Evolutionary conservation across 2,797 vertebrate species (phyloP), one percentile per base, ranked within the genome.

Genomic region (Chelidonichthys spinosus): DNA sequence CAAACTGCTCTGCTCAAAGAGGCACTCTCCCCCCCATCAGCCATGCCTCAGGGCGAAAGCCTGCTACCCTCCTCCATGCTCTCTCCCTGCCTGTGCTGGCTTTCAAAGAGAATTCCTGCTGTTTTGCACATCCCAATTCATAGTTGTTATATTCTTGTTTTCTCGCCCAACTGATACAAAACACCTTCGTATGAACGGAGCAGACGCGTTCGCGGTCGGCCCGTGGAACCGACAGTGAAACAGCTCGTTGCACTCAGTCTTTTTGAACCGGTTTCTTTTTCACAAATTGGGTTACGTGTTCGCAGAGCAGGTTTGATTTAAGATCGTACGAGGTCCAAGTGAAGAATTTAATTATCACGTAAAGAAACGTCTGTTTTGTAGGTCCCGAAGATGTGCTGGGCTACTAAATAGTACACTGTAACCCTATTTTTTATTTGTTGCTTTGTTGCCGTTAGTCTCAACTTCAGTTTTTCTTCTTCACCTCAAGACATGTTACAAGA

Each of bases 401-500:
- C 79, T 85, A 83, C 87, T 85, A 70, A 79, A 80, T 70, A 89
- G 81, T 72, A 77, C 82, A 72, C 77, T 76, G 71, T 74, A 89
- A 86, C 76, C 85, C 76, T 88, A 80, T 92, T 92, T 92, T 92
- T 87, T 93, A 91, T 93, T 94, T 94, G 89, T 92, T 88, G 88
- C 92, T 92, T 94, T 94, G 92, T 93, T 92, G 90, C 92, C 85
- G 54, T 82, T 85, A 84, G 78, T 91, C 85, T 92, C 74, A 92
- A 89, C 90, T 90, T 91, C 25, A 84, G 60, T 78, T 80, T 80
- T 76, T 65, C 74, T 86, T 84, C 72, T 84, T 89, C 81, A 94
- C 94, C 93, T 89, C 80, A 72, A 94, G 94, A 92, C 92, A 94
- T 90, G 83, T 92, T 83, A 89, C 75, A 87, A 83, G 59, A 54